These are phyloP conservation scores for Argyresthia goedartella DNA, from an alignment of 2,888 invertebrate species.

Conservation along the genomic window DNA sequence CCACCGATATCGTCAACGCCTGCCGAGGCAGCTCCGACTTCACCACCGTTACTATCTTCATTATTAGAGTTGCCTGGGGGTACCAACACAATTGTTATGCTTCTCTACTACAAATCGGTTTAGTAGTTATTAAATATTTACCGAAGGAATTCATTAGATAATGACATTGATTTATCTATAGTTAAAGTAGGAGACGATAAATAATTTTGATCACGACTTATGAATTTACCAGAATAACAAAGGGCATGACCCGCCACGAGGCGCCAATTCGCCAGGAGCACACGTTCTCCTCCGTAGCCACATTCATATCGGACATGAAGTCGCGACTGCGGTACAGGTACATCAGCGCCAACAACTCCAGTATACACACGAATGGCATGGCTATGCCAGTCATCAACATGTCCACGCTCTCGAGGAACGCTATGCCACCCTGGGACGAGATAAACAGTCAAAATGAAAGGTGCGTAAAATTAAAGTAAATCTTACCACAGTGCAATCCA, in stretches of 20 bases:
- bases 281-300: slow-evolving; percentile 48
- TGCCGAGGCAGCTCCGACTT: slow-evolving; percentile 29
- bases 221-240: slow-evolving; percentile 32
- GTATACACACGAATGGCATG: slow-evolving; percentile 25
- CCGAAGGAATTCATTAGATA: too few species aligned
- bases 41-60: slow-evolving; percentile 24
- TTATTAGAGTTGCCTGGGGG: slow-evolving; percentile 13
- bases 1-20: slow-evolving; percentile 22
- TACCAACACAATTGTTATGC: too few species aligned
- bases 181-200: too few species aligned
- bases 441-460: background rate
- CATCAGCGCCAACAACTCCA: slow-evolving; percentile 40
- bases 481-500: too few species aligned
- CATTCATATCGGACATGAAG: slow-evolving; percentile 47
- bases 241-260: slow-evolving; percentile 46
- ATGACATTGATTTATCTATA: too few species aligned
- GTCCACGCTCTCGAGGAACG: slow-evolving; percentile 38
- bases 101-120: too few species aligned
- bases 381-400: background rate
- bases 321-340: slow-evolving; percentile 45
- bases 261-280: slow-evolving; percentile 37
- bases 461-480: too few species aligned
- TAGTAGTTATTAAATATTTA: too few species aligned
- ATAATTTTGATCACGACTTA: background rate
- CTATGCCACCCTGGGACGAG: slow-evolving; percentile 36